Evolutionary conservation across 2,888 invertebrate genomes (phyloP), one percentile per base, ranked within the genome.

Genomic region (Argyresthia albistria): DNA sequence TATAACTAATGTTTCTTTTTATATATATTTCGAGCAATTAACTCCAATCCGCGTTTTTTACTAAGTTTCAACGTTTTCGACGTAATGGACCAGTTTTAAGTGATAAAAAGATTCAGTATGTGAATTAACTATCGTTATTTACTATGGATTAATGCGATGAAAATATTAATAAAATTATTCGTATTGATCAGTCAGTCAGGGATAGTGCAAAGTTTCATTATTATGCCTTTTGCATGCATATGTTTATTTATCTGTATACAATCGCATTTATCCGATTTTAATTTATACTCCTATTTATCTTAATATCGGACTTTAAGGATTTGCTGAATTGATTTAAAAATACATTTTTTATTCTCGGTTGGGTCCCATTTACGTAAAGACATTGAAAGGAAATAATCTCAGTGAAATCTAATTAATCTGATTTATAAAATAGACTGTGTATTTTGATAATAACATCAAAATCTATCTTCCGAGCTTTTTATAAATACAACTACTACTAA

Each of bases 401-500:
- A 77, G 65, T 72, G 68, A 72, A 67, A 66, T 57, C 64, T 66
- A 25, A 25, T 25, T 25, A 69, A 67, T 70, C 72, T 67, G 64
- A 75, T 70, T 8, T 73, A 69, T 68, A 59, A 67, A 61, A 71
- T 70, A 79, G 76, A 81, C 80, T 80, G 75, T 82, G 79, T 79
- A 76, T 78, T 76, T 78, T 80, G 81, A 79, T 82, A 82, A 77
- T 60, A 79, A 82, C 80, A 82, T 81, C 84, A 79, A 78, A 70
- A 70, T 71, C 72, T 76, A 73, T 70, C 39, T 49, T 49, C 54
- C 43, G 47, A 48, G 49, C 49, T 50, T 50, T 55, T 35, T 53
- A 16, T 52, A 39, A 16, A 16, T n/a, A 35, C n/a, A 49, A 39
- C 14, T n/a, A 45, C 15, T 15, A 52, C 67, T 66, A 76, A 69